Base-by-base conservation (phyloP, 2,888 invertebrate genomes). In the Hyppa rectilinea region DNA sequence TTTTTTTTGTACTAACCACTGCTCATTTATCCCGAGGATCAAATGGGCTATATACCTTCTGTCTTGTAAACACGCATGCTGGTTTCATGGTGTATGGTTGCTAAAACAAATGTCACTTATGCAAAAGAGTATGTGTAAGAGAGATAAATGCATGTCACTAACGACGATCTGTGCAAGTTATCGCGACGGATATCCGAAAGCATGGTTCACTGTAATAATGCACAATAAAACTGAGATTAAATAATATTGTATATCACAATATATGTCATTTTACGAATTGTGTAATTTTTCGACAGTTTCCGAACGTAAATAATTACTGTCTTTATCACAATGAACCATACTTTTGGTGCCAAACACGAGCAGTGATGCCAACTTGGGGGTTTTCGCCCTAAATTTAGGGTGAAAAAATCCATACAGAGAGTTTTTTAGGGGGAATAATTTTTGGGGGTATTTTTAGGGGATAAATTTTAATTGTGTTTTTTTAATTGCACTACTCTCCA, bases 131-230 rank as follows among this genome's bases (percentile, higher is more conserved):
- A 52, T 45, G 50, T n/a, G n/a, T n/a, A 52, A 71, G 58, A 49
- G 34, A 61, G 23, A 64, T 53, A 49, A 75, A 40, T 64, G 60
- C 79, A 71, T 80, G 80, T 14, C 38, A 49, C 9, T 65, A 78
- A 63, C 55, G 49, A 53, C 60, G 40, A 71, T 64, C 49, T 49
- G 36, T 53, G n/a, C 45, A 58, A 64, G n/a, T 68, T 78, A 74
- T 78, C 79, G 17, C 17, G 66, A 45, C 65, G 79, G 74, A 79
- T 63, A 69, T 78, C 78, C 79, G 63, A 69, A 59, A 36, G 26
- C 53, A 69, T 64, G 60, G 58, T 47, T 40, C 36, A 14, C 56
- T 67, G 53, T 58, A 65, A 62, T 79, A 61, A 43, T 64, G 43
- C 31, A 52, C 50, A 59, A 40, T 55, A 45, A 29, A 55, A 59